Evolutionary conservation across 2,113 vertebrate species (phyloP), one percentile per base, ranked within the genome.

Genomic region (Antechinus stuartii): DNA sequence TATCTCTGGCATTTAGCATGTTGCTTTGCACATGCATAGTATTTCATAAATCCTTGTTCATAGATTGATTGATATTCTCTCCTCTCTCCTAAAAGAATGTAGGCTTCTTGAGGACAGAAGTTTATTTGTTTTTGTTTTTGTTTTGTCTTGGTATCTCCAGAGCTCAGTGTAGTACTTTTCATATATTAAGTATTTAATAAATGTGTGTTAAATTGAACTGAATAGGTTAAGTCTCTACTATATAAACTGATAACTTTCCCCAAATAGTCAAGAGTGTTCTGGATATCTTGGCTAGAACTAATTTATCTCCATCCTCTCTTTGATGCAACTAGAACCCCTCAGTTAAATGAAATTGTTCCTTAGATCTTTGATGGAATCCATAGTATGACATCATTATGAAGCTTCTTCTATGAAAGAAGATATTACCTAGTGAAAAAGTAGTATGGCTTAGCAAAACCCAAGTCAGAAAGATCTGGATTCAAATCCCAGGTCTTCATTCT

Each of bases 301-400:
- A 91, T 90, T 42, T 30, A 9, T 16, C 23, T 93, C 84, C 25
- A 47, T 22, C 24, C 16, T 90, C 56, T 76, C 19, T 76, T 94
- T 53, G 0, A 22, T 46, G 35, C 42, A 90, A n/a, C 22, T 91
- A 56, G 10, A 25, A 8, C 57, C 25, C 46, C 16, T 68, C 3
- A 50, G 46, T 22, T 93, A 3, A 91, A 84, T 2, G 42, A n/a
- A 96, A 90, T 55, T n/a, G 35, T 25, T 93, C 53, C 94, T 91
- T 50, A 89, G 91, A 57, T 55, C 89, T 84, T 53, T 24, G 76
- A n/a, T 46, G 92, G 56, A 35, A 89, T 89, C 90, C 25, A 24
- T 16, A 47, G 6, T 12, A 94, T 92, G 12, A 84, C 94, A 90
- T 52, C 53, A 91, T 23, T 90, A 91, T 68, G 61, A 68, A 35